phyloP scores from a whole-genome alignment of 2,888 invertebrate genomes.

The Agrotis segetum region DNA sequence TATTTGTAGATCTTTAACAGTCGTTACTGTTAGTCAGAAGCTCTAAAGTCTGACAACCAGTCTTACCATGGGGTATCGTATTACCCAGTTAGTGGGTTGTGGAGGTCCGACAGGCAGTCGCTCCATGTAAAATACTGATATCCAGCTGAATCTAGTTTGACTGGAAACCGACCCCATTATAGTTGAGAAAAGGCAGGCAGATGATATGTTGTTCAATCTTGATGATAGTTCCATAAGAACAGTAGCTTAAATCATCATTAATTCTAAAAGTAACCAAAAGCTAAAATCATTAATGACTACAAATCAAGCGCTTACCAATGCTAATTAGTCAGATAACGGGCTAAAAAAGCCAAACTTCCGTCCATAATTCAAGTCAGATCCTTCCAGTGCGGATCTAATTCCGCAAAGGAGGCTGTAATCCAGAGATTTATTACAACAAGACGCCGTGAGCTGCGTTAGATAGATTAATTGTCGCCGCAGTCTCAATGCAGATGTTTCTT shows the following conservation, averaged over 20 bases:
- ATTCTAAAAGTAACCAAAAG: background rate
- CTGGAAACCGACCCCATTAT: too few species aligned
- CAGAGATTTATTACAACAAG: conserved; percentile 69
- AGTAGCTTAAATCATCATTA: conserved; percentile 1
- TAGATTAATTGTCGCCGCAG: conserved; percentile 67
- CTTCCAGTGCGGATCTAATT: conserved; percentile 49
- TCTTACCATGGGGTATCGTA: too few species aligned
- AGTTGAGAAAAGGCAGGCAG: too few species aligned
- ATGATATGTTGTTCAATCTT: too few species aligned
- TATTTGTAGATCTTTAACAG: too few species aligned
- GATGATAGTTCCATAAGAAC: too few species aligned
- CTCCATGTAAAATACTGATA: too few species aligned
- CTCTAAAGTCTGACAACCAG: too few species aligned
- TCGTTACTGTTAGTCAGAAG: too few species aligned
- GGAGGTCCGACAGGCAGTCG: too few species aligned
- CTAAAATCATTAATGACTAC: background rate
- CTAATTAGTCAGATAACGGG: conserved; percentile 49
- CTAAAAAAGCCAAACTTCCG: conserved; percentile 46
- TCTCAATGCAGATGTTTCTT: conserved; percentile 59
- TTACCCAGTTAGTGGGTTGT: too few species aligned
- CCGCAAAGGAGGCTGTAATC: conserved; percentile 62
- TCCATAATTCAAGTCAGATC: conserved; percentile 55
- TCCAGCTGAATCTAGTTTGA: too few species aligned
- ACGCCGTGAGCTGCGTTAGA: conserved; percentile 57
- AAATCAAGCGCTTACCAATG: conserved; percentile 36